Evolutionary conservation across 2,113 vertebrate genomes (phyloP).

Genomic region (Semnornis frantzii): DNA sequence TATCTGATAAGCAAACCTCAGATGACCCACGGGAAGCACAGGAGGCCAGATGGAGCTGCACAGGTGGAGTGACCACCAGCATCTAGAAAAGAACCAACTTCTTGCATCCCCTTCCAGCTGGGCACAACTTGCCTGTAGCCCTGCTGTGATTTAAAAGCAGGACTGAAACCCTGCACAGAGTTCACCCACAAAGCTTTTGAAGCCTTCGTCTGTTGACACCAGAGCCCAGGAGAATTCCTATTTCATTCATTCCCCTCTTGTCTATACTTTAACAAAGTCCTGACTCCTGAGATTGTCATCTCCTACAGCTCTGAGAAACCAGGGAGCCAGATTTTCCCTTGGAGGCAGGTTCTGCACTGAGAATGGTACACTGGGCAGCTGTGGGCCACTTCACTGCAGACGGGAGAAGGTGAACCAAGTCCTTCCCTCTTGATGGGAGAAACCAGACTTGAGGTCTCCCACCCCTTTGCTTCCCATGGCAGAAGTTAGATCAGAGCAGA

Average conservation of each 20-base stretch:
- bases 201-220: neutral
- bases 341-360: neutral
- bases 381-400: neutral
- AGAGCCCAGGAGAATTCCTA: neutral
- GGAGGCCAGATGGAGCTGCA: neutral
- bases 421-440: neutral
- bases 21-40: neutral
- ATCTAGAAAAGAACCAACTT: neutral
- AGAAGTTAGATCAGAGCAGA: neutral
- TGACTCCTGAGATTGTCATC: neutral
- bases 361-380: neutral
- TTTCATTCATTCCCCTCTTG: neutral
- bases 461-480: neutral
- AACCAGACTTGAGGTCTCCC: neutral
- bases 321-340: neutral
- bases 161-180: neutral
- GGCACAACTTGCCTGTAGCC: neutral
- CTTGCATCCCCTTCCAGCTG: neutral
- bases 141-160: neutral
- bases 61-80: neutral
- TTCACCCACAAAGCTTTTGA: neutral
- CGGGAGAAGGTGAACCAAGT: neutral
- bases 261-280: neutral
- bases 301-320: neutral
- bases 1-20: neutral